A percentile compares a stretch with the other conserved stretches of the same genome.
Conservation (phyloP, 2,888 invertebrate species). For the Sesamia inferens region DNA sequence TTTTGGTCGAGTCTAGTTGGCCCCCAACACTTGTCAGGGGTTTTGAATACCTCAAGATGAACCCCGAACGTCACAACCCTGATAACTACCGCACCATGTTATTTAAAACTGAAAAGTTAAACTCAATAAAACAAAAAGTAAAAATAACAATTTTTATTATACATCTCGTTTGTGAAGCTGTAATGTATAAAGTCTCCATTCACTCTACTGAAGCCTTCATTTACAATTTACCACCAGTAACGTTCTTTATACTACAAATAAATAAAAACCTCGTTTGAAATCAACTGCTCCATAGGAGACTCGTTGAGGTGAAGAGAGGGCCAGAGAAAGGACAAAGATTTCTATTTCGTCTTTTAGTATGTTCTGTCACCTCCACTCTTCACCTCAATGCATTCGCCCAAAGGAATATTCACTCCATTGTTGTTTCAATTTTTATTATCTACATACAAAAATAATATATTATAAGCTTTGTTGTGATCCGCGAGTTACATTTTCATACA, state of each 20-base stretch:
- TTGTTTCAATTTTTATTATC: slow-evolving; percentile 58
- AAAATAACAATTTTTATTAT: slow-evolving; percentile 73
- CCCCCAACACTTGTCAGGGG: not conserved
- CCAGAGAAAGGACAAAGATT: not conserved
- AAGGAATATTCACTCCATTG: slow-evolving; percentile 53
- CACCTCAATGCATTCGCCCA: slow-evolving; percentile 1
- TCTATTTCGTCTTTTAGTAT: not conserved
- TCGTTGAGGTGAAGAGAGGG: slow-evolving; percentile 5
- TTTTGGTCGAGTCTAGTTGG: too few relatives aligned
- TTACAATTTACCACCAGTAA: slow-evolving; percentile 67
- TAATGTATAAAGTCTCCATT: slow-evolving; percentile 72
- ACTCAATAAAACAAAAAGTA: slow-evolving; percentile 56
- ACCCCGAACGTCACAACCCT: not conserved
- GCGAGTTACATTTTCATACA: slow-evolving; percentile 44
- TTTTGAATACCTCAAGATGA: not conserved
- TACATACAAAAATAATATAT: slow-evolving; percentile 68
- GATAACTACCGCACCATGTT: not conserved
- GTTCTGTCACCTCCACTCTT: not conserved
- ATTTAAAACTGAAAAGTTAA: not conserved
- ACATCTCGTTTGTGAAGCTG: slow-evolving; percentile 74
- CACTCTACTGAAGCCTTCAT: slow-evolving; percentile 69
- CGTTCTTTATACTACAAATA: slow-evolving; percentile 64
- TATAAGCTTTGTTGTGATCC: slow-evolving; percentile 58
- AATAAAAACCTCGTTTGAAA: slow-evolving; percentile 62
- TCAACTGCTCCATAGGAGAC: slow-evolving; percentile 45